phyloP scores from a whole-genome alignment of 2,888 invertebrate species.

The Andrena flavipes region DNA sequence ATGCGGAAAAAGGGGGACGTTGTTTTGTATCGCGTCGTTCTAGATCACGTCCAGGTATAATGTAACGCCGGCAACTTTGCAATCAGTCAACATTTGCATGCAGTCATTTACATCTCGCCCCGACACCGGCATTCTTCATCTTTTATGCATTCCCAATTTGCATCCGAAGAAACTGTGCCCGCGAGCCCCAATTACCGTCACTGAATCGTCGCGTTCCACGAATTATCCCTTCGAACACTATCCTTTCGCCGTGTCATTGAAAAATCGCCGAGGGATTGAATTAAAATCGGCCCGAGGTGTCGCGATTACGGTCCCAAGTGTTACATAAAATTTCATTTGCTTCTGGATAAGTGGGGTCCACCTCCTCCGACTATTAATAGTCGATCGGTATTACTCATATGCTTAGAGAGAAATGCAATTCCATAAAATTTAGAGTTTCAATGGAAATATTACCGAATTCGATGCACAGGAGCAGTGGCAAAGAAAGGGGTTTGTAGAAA shows the following conservation, averaged over 20 bases:
- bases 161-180: slow-evolving; percentile 60
- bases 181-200: slow-evolving; percentile 52
- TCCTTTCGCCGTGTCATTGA: background rate
- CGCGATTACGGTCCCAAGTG: background rate
- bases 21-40: slow-evolving; percentile 26
- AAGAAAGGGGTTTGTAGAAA: too few species aligned
- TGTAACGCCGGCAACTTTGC: slow-evolving; percentile 41
- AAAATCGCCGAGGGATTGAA: slow-evolving; percentile 30
- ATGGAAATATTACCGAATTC: too few species aligned
- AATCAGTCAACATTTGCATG: slow-evolving; percentile 58
- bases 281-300: background rate
- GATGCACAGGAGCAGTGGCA: too few species aligned
- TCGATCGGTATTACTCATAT: too few species aligned
- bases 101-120: slow-evolving; percentile 56
- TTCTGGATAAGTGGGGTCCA: too few species aligned
- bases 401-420: too few species aligned
- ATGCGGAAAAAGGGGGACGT: background rate
- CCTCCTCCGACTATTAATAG: too few species aligned
- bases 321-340: background rate
- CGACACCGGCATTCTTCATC: slow-evolving; percentile 51
- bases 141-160: slow-evolving; percentile 59
- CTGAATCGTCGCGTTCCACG: slow-evolving; percentile 26
- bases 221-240: slow-evolving; percentile 22
- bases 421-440: too few species aligned
- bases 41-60: slow-evolving; percentile 41